phyloP scores from a whole-genome alignment of 2,888 invertebrate genomes.

The Helicoverpa assulta region DNA sequence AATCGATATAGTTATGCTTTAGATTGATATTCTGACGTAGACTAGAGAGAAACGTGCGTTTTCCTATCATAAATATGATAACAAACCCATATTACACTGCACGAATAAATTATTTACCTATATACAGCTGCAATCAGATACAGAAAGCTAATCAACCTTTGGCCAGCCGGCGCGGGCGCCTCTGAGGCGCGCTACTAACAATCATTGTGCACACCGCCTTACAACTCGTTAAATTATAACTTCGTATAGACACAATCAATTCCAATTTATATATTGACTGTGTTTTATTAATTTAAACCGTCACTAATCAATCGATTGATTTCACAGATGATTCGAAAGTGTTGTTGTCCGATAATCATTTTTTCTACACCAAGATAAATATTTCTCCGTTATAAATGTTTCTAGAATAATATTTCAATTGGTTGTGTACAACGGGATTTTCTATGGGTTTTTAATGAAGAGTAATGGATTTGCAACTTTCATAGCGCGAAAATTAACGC shows the following conservation, averaged over 20 bases:
- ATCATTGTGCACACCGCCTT: conserved; percentile 49
- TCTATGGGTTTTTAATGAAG: conserved; percentile 57
- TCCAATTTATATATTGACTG: conserved; percentile 67
- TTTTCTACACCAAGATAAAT: conserved; percentile 53
- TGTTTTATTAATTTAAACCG: conserved; percentile 65
- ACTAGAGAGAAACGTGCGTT: too few species aligned
- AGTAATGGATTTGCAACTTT: conserved; percentile 42
- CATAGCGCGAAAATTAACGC: conserved; percentile 39
- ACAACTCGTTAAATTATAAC: conserved; percentile 59
- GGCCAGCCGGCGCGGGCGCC: conserved; percentile 52
- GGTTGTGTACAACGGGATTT: conserved; percentile 54
- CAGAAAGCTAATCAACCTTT: conserved; percentile 47
- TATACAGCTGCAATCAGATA: conserved; percentile 48
- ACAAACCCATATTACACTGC: conserved; percentile 1
- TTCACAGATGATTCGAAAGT: conserved; percentile 73
- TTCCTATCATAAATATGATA: not conserved
- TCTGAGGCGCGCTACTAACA: conserved; percentile 16
- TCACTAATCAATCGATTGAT: conserved; percentile 71
- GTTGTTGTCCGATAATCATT: conserved; percentile 63
- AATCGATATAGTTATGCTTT: not conserved
- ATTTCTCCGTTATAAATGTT: conserved; percentile 65
- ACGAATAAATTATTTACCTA: conserved; percentile 27
- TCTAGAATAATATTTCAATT: conserved; percentile 50
- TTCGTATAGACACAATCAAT: conserved; percentile 66
- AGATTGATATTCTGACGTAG: not conserved